Evolutionary conservation across 2,888 invertebrate genomes (phyloP).

Genomic region (Caenorhabditis drosophilae): DNA sequence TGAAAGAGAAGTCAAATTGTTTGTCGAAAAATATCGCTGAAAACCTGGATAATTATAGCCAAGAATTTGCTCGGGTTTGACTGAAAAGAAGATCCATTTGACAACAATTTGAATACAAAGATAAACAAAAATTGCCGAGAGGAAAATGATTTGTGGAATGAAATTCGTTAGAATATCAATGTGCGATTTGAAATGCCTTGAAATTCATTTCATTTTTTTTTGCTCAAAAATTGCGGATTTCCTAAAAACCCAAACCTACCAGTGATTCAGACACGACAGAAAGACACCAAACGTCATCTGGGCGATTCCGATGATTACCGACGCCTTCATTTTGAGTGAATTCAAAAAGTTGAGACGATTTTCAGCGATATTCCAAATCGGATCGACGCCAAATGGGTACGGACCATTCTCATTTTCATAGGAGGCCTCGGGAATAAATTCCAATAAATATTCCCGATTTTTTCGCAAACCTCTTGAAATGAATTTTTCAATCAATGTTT

Average conservation of each 20-base stretch:
- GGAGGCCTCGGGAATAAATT: constrained; percentile 44
- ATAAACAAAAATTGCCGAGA: constrained; percentile 90
- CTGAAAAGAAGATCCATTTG: constrained; percentile 72
- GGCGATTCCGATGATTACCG: constrained; percentile 63
- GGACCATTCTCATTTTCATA: constrained; percentile 50
- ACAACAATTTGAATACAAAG: constrained; percentile 77
- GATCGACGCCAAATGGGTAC: constrained; percentile 72
- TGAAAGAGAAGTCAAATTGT: constrained; percentile 56
- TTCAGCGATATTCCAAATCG: constrained; percentile 69
- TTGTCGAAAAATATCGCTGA: not conserved
- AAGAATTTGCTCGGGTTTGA: constrained; percentile 43
- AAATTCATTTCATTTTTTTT: constrained; percentile 14
- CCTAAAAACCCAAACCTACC: not conserved
- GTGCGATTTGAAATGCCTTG: constrained; percentile 74
- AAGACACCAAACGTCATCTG: constrained; percentile 68
- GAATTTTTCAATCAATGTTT: not conserved
- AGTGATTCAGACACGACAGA: constrained; percentile 59
- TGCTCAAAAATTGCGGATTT: not conserved
- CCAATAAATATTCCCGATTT: constrained; percentile 27
- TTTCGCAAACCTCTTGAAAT: not conserved
- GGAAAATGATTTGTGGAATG: constrained; percentile 90
- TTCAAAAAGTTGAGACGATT: constrained; percentile 68
- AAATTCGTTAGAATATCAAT: constrained; percentile 88
- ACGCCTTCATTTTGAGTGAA: constrained; percentile 69
- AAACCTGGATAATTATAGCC: constrained; percentile 27